These are phyloP conservation scores for human DNA, from an alignment of 2,113 vertebrate species.

Conservation along the genomic window DNA sequence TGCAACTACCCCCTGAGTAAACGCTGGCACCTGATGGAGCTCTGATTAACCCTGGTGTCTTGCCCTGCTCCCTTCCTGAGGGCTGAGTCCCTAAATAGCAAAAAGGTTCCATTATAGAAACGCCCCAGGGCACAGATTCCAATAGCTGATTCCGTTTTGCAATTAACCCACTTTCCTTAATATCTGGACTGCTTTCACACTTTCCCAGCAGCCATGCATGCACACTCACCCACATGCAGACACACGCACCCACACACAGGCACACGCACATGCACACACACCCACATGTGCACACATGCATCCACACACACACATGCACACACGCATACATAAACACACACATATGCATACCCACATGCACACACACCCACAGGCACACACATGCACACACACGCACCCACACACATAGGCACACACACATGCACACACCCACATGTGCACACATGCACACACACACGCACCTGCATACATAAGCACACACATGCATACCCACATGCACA, in stretches of 20 bases:
- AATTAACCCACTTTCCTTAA: neutral
- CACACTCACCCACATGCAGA: neutral
- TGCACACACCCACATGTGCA: accelerated
- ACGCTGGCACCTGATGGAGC: neutral
- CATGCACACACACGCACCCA: neutral
- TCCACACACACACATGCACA: neutral
- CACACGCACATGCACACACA: neutral
- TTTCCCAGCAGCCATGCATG: neutral
- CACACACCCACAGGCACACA: accelerated
- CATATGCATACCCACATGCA: neutral
- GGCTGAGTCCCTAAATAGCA: neutral
- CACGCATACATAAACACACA: neutral
- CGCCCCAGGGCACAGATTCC: neutral
- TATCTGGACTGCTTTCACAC: neutral
- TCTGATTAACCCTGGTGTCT: neutral
- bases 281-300: neutral
- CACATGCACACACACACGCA: neutral
- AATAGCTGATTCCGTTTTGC: neutral
- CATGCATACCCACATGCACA: too few species aligned
- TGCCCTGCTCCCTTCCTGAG: neutral
- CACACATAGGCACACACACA: neutral
- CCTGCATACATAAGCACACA: too few species aligned
- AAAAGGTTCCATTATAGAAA: neutral
- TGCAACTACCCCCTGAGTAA: neutral
- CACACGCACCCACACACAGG: neutral